phyloP scores from a whole-genome alignment of 64 coral and sea anemone genomes.

The Montipora capricornis region DNA sequence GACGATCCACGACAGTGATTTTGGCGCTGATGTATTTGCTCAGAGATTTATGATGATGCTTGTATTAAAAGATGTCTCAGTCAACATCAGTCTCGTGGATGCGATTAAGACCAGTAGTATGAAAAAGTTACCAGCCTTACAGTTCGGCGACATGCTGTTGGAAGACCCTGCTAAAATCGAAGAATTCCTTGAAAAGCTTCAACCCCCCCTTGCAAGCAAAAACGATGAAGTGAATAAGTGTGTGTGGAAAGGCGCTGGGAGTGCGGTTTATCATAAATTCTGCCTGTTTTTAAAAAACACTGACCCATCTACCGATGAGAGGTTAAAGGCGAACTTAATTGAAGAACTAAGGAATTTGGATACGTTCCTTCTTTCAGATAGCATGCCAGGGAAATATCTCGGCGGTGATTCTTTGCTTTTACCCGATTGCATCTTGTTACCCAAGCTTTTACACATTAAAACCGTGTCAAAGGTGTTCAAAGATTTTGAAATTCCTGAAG shows the following conservation, averaged over 20 bases:
- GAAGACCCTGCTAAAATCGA: conserved; percentile 21
- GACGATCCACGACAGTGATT: conserved; percentile 7
- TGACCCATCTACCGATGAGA: conserved; percentile 18
- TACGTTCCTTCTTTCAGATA: conserved; percentile 12
- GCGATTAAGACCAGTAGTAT: not conserved
- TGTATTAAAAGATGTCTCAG: conserved; percentile 29
- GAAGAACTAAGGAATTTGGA: conserved; percentile 35
- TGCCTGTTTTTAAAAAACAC: conserved; percentile 4
- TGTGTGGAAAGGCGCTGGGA: conserved; percentile 10
- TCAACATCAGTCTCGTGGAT: conserved; percentile 39
- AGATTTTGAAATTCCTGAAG: conserved; percentile 82
- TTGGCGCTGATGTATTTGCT: conserved; percentile 44
- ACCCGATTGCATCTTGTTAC: conserved; percentile 76
- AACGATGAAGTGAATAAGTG: not conserved
- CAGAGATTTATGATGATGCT: conserved; percentile 62
- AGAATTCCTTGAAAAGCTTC: not conserved
- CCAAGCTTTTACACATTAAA: conserved; percentile 81
- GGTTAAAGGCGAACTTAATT: not conserved
- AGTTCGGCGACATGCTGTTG: not conserved
- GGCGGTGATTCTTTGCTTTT: conserved; percentile 49
- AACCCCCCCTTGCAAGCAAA: not conserved
- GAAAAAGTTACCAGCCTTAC: conserved; percentile 33
- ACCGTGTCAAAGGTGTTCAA: conserved; percentile 58
- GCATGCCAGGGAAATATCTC: conserved; percentile 69
- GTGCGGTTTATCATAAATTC: conserved; percentile 30